Conservation (phyloP, 2,888 invertebrate species). For the Theretra japonica region DNA sequence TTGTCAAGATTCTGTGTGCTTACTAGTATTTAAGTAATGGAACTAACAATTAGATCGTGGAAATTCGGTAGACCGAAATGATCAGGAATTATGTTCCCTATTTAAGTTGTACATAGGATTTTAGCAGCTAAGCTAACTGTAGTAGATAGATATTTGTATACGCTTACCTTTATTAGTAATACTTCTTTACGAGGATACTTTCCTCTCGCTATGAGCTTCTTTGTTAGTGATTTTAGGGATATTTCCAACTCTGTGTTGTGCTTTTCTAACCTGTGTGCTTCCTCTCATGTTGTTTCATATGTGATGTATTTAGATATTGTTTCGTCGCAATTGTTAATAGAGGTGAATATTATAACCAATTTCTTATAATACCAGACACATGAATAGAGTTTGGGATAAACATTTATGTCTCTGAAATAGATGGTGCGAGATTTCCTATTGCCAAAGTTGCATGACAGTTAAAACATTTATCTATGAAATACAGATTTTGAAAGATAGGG, state of each 20-base stretch:
- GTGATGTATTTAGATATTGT: conserved; percentile 5
- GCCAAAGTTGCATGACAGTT: too few relatives aligned
- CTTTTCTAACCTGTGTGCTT: conserved; percentile 74
- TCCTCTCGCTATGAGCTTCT: conserved; percentile 20
- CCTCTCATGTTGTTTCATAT: conserved; percentile 56
- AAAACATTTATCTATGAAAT: too few relatives aligned
- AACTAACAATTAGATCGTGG: too few relatives aligned
- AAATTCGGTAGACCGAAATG: background rate
- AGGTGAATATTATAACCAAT: background rate
- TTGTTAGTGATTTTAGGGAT: conserved; percentile 34
- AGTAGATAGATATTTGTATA: conserved; percentile 16
- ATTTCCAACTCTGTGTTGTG: conserved; percentile 76
- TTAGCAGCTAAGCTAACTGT: background rate
- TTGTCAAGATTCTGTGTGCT: too few relatives aligned
- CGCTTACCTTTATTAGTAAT: conserved; percentile 30
- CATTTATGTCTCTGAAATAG: too few relatives aligned
- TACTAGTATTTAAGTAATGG: too few relatives aligned
- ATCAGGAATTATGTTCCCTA: background rate
- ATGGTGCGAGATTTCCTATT: too few relatives aligned
- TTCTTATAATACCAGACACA: background rate
- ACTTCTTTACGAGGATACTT: conserved; percentile 11
- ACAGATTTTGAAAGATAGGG: too few relatives aligned
- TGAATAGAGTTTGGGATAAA: background rate
- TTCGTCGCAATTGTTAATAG: background rate
- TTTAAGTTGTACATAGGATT: conserved; percentile 14